phyloP scores from a whole-genome alignment of 92 coral and sea anemone genomes.

The Palythoa grandiflora region DNA sequence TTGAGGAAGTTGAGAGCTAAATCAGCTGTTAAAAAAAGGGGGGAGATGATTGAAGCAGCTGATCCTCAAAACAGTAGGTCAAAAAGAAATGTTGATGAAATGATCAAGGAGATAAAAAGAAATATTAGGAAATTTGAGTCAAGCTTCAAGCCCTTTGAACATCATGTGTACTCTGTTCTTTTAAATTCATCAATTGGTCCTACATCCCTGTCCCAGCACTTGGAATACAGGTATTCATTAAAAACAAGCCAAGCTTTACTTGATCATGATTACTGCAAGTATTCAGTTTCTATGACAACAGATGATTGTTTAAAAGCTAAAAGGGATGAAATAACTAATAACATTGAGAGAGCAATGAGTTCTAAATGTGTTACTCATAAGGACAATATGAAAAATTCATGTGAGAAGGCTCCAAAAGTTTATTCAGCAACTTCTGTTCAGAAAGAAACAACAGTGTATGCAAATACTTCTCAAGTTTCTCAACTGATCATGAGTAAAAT shows the following conservation, averaged over 20 bases:
- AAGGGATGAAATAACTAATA: constrained; percentile 22
- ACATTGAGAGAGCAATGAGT: constrained; percentile 48
- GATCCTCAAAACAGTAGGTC: neutral
- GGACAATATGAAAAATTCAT: constrained; percentile 19
- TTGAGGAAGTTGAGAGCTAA: constrained; percentile 58
- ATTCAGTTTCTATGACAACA: neutral
- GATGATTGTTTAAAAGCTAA: no score
- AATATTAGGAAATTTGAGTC: no score
- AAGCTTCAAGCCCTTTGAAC: no score
- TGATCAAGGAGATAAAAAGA: no score
- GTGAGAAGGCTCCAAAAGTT: constrained; percentile 20
- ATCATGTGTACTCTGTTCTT: no score
- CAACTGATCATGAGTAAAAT: constrained; percentile 31
- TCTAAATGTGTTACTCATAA: constrained; percentile 39
- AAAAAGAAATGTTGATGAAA: no score
- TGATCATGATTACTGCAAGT: constrained; percentile 60
- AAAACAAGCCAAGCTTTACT: constrained; percentile 31
- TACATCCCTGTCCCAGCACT: no score
- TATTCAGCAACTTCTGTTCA: constrained; percentile 7
- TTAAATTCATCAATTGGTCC: no score
- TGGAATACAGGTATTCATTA: no score
- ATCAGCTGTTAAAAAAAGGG: constrained; percentile 47
- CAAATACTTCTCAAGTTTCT: constrained; percentile 34
- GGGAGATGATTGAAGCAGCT: constrained; percentile 53
- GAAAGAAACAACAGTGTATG: constrained; percentile 27